Evolutionary conservation across 1,140 invertebrate genomes (phyloP).

Genomic region (Drosophila tristis): DNA sequence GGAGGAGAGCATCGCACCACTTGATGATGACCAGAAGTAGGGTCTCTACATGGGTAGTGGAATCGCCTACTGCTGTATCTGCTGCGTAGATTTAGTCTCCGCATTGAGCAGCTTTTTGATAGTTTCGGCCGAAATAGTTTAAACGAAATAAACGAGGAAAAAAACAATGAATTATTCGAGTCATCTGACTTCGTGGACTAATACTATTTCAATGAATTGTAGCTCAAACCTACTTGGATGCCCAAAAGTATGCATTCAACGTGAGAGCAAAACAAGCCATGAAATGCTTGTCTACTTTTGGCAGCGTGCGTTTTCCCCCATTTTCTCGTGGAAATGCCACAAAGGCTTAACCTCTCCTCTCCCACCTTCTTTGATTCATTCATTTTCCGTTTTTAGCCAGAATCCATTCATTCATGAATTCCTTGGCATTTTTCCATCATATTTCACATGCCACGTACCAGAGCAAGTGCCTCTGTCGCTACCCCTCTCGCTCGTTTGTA

Average conservation of each 20-base stretch:
- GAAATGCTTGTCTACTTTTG: conserved; percentile 26
- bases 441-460: conserved; percentile 65
- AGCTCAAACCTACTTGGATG: background rate
- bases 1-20: no score
- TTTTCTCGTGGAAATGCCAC: conserved; percentile 9
- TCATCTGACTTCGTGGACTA: background rate
- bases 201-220: background rate
- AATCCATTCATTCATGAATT: conserved; percentile 74
- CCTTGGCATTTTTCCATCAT: conserved; percentile 51
- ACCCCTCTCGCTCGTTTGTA: conserved; percentile 1
- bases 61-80: no score
- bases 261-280: no score
- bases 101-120: no score
- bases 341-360: background rate
- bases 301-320: background rate
- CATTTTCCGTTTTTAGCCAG: conserved; percentile 17
- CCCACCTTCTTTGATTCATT: conserved; percentile 4
- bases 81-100: no score
- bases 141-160: no score
- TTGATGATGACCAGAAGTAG: no score
- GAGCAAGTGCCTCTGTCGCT: conserved; percentile 48
- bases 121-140: no score
- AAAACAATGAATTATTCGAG: no score
- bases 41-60: no score
- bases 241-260: conserved; percentile 20